phyloP scores from a whole-genome alignment of 2,888 invertebrate species.

The Xiphydria camelus region DNA sequence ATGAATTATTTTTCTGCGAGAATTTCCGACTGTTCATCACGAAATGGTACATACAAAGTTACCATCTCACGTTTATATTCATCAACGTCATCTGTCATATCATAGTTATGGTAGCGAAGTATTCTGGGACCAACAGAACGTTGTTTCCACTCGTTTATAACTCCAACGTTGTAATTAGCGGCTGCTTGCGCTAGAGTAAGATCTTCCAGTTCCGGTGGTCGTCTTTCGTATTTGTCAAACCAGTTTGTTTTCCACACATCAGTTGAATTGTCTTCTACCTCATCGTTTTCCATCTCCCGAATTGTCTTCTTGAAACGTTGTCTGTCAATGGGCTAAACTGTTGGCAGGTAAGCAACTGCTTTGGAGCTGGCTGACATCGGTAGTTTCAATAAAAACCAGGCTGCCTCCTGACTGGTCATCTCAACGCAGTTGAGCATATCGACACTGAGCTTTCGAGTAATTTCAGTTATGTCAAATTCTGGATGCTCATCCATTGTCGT shows the following conservation, averaged over 20 bases:
- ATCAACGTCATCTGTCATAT: constrained; percentile 38
- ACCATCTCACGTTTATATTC: constrained; percentile 38
- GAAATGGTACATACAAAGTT: constrained; percentile 43
- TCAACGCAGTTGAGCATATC: constrained; percentile 39
- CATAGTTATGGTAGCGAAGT: constrained; percentile 46
- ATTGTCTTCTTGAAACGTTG: constrained; percentile 42
- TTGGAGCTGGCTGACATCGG: constrained; percentile 47
- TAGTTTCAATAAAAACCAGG: constrained; percentile 52
- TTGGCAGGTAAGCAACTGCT: constrained; percentile 52
- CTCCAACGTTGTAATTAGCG: constrained; percentile 30
- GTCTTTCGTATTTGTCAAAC: constrained; percentile 52
- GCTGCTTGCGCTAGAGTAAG: constrained; percentile 52
- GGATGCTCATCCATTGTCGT: constrained; percentile 39
- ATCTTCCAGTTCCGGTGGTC: constrained; percentile 44
- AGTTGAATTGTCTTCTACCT: constrained; percentile 19
- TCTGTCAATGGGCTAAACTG: constrained; percentile 51
- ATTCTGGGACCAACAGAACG: constrained; percentile 31
- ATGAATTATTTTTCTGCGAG: constrained; percentile 43
- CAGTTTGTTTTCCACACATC: constrained; percentile 55
- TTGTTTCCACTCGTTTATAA: constrained; percentile 7
- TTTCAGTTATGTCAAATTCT: constrained; percentile 41
- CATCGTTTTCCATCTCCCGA: constrained; percentile 40
- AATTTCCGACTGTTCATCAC: constrained; percentile 45
- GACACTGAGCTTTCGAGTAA: constrained; percentile 32
- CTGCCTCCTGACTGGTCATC: constrained; percentile 50